Base-by-base conservation (phyloP, 2,888 invertebrate genomes). In the Miltochrista miniata region DNA sequence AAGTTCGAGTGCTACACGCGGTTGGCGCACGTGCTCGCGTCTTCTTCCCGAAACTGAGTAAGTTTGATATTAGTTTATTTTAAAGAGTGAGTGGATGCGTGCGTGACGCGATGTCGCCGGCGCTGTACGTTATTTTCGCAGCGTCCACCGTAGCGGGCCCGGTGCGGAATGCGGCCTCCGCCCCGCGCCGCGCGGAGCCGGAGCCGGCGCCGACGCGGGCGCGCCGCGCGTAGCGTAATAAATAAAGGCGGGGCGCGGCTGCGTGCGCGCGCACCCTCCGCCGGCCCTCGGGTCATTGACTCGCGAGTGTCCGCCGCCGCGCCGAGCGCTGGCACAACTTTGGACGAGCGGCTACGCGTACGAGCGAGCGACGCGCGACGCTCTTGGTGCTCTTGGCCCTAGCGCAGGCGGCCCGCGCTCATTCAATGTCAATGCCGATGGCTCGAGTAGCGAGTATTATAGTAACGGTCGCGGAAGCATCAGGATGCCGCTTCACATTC, bases 171-270 rank as follows among this genome's bases (percentile, higher is more conserved):
- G 83, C 84, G 86, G 87, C 86, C 87, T 87, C 85, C 83, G 83
- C 87, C 85, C 87, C 85, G 82, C 85, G 82, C 83, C 85, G 85
- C 82, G 81, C 78, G 80, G 78, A 76, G 83, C 79, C 76, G 76
- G 79, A n/a, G n/a, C 18, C 18, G 18, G 18, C 18, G 18, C 18
- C 18, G 18, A 81, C 82, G 76, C 77, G 80, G 74, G 79, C 85
- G 81, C 81, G 76, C 83, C 84, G 87, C 88, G 83, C 88, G 89
- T 87, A 88, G 84, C 87, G 90, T 90, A 90, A 90, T 90, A 90
- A 90, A 90, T 90, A 90, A 90, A 90, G 89, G 90, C 89, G 89
- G 90, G 89, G 90, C 89, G 87, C 87, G 85, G 87, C 83, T 87
- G 86, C 85, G 87, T 89, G 90, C 89, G 90, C 85, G 89, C 90